These are phyloP conservation scores for Kuschelorhynchus macadamiae DNA, from an alignment of 2,888 invertebrate genomes.

Conservation along the genomic window DNA sequence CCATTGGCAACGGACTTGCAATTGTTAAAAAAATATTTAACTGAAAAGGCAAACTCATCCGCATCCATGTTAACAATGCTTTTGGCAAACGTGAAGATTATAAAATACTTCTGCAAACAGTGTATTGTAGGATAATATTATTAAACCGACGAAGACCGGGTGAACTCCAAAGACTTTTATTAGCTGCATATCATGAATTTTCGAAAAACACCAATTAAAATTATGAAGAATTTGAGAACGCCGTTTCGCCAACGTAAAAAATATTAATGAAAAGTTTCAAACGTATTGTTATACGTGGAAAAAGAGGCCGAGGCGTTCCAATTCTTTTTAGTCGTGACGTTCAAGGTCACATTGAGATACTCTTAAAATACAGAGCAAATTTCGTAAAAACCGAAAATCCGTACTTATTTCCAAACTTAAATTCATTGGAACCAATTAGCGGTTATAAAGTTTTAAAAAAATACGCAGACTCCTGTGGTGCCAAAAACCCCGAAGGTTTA, in stretches of 20 bases:
- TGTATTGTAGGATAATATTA: too few relatives aligned
- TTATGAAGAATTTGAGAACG: too few relatives aligned
- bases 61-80: too few relatives aligned
- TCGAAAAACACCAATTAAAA: too few relatives aligned
- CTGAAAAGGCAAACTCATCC: neutral
- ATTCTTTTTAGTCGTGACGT: neutral
- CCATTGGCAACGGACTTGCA: neutral
- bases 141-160: too few relatives aligned
- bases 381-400: too few relatives aligned
- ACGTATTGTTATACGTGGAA: neutral
- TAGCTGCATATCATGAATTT: too few relatives aligned
- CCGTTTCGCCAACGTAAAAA: constrained; percentile 42
- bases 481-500: constrained; percentile 53
- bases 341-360: neutral
- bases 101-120: too few relatives aligned
- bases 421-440: constrained; percentile 27
- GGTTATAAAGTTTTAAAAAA: constrained; percentile 51
- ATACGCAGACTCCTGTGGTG: constrained; percentile 46
- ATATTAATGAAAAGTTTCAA: too few relatives aligned
- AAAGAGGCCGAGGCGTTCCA: constrained; percentile 4
- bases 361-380: neutral
- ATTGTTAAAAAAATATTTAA: neutral
- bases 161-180: too few relatives aligned
- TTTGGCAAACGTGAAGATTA: too few relatives aligned
- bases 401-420: neutral